Conservation (phyloP, 2,888 invertebrate genomes). For the Dynastes grantii region DNA sequence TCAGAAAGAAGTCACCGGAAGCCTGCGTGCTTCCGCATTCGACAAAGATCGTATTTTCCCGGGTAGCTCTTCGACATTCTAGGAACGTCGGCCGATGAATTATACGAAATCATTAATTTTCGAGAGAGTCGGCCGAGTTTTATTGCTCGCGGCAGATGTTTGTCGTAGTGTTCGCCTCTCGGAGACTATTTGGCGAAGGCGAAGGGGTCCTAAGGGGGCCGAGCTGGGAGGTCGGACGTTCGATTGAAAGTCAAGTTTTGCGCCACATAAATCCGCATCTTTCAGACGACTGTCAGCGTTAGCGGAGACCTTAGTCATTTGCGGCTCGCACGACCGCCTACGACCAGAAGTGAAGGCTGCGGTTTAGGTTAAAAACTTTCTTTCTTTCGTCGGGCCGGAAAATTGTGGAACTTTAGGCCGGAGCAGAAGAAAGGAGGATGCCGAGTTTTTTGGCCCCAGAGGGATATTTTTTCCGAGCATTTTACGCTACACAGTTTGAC, state of each 20-base stretch:
- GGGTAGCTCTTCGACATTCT: too few relatives aligned
- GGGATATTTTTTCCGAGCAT: background rate
- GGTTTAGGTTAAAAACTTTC: background rate
- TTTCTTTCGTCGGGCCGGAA: background rate
- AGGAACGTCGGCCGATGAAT: constrained; percentile 2
- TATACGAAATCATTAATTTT: constrained; percentile 19
- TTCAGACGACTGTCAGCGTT: background rate
- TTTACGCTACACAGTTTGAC: too few relatives aligned
- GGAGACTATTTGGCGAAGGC: too few relatives aligned
- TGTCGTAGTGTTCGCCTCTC: too few relatives aligned
- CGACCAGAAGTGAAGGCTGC: background rate
- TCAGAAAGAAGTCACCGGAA: too few relatives aligned
- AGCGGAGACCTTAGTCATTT: constrained; percentile 5
- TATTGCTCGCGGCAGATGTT: background rate
- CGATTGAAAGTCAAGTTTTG: constrained; percentile 32
- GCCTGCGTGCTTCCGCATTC: too few relatives aligned
- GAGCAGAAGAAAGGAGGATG: too few relatives aligned
- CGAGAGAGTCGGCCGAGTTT: background rate
- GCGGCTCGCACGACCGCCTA: too few relatives aligned
- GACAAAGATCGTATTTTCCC: too few relatives aligned
- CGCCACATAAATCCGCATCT: constrained; percentile 33
- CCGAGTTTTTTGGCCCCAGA: too few relatives aligned
- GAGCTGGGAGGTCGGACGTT: background rate
- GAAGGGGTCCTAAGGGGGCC: too few relatives aligned
- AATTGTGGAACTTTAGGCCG: background rate